Evolutionary conservation across 92 coral and sea anemone species (phyloP), one percentile per base, ranked within the genome.

Genomic region (Anthopleura xanthogrammica): DNA sequence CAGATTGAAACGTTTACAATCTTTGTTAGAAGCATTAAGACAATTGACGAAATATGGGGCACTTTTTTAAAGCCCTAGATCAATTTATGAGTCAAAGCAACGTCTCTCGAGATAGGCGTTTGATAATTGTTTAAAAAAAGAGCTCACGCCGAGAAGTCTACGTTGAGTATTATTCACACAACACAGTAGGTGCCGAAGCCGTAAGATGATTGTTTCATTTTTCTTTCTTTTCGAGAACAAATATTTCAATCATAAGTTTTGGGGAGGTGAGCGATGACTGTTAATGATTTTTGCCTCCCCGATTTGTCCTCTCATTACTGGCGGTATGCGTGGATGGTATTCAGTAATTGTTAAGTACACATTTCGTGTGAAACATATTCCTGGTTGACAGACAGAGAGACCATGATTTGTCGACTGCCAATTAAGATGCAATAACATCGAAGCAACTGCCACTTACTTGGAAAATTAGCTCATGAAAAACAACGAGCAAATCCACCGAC

Each of bases 391-490:
- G 86, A 74, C 75, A 73, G 86, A 23, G 17, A 29, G 16, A 60
- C 7, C 29, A 71, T 76, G 87, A 84, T 84, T 84, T 84, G 87
- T 17, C 81, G 41, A 66, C 41, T 29, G 77, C 83, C 88, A 85
- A 85, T 85, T 85, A 85, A 70, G 70, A 68, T 41, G 65, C 43
- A 66, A 85, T 55, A 85, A 66, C 42, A 55, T n/a, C 14, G 5
- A 41, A n/a, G 11, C 52, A 68, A 42, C 54, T 24, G 83, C 76
- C 71, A 84, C 71, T 83, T 55, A 20, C 60, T 23, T 19, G 43
- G 72, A 65, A 57, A 54, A 73, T 72, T n/a, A 83, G n/a, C 83
- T 79, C 42, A 66, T 80, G 76, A 80, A 80, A 58, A 62, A 64
- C 83, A 80, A 80, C 75, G 2, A 57, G 77, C 12, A 10, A 46